Conservation (phyloP, 1,140 invertebrate genomes). For the Drosophila nebulosa region DNA sequence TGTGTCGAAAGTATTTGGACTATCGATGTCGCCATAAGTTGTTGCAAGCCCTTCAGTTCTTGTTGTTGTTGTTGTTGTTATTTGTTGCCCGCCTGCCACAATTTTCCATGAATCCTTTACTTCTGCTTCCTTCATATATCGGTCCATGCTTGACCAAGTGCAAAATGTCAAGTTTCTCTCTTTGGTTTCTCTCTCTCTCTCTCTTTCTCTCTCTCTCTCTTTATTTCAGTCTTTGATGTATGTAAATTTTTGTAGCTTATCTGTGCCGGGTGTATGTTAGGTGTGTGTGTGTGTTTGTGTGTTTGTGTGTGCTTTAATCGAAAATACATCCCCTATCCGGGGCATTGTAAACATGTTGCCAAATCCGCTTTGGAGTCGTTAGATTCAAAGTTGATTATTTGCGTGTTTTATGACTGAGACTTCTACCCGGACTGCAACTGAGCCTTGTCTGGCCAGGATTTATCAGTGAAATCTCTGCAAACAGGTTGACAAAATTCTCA, state of each 20-base stretch:
- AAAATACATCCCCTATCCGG: slow-evolving; percentile 59
- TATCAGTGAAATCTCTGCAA: not conserved
- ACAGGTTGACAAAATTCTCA: not conserved
- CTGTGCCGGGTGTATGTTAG: slow-evolving; percentile 32
- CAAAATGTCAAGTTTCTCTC: slow-evolving; percentile 69
- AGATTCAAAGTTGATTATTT: slow-evolving; percentile 55
- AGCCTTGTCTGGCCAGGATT: not conserved
- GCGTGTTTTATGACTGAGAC: slow-evolving; percentile 29
- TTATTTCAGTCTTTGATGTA: slow-evolving; percentile 61
- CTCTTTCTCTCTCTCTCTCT: slow-evolving; percentile 9
- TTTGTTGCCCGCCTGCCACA: slow-evolving; percentile 26
- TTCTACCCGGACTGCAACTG: not conserved
- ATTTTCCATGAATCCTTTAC: slow-evolving; percentile 18
- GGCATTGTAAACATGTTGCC: slow-evolving; percentile 41
- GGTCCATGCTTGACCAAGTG: slow-evolving; percentile 71
- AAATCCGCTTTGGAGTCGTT: slow-evolving; percentile 52
- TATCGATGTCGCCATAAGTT: slow-evolving; percentile 77
- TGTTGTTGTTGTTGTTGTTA: not conserved
- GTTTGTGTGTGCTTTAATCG: slow-evolving; percentile 55
- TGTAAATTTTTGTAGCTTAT: slow-evolving; percentile 39
- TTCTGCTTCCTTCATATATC: not conserved
- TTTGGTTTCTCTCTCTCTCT: not conserved
- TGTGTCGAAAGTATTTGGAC: slow-evolving; percentile 59
- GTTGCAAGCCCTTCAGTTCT: slow-evolving; percentile 61
- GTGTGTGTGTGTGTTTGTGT: slow-evolving; percentile 48